A percentile compares a stretch with the other conserved stretches of the same genome.
phyloP scores from a whole-genome alignment of 2,797 vertebrate species.

The Avahi laniger region DNA sequence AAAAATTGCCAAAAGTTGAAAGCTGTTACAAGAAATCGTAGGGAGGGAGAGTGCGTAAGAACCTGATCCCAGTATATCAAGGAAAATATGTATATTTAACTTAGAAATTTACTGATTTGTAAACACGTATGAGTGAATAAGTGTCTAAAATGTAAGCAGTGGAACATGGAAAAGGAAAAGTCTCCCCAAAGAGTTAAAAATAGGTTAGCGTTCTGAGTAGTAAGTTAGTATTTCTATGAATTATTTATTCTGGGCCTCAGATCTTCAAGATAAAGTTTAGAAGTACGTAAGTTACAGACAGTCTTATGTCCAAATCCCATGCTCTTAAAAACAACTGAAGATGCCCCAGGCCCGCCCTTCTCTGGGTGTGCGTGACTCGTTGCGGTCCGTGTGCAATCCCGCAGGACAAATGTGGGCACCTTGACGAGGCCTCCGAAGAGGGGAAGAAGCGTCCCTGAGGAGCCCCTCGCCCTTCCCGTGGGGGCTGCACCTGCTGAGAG shows the following conservation, averaged over 20 bases:
- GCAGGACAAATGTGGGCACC: background rate
- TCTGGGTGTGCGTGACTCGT: background rate
- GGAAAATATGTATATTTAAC: background rate
- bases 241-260: background rate
- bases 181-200: background rate
- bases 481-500: background rate
- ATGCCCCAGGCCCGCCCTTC: background rate
- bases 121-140: background rate
- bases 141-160: background rate
- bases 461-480: background rate
- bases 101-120: background rate
- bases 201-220: background rate
- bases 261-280: background rate
- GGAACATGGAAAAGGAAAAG: background rate
- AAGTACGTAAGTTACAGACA: background rate
- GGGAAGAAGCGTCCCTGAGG: background rate
- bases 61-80: background rate
- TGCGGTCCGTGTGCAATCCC: background rate
- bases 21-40: background rate
- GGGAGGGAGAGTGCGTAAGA: background rate
- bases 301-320: background rate
- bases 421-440: background rate
- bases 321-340: background rate
- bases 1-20: background rate
- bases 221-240: background rate